Evolutionary conservation across 2,113 vertebrate species (phyloP).

Genomic region (Paratilapia polleni): DNA sequence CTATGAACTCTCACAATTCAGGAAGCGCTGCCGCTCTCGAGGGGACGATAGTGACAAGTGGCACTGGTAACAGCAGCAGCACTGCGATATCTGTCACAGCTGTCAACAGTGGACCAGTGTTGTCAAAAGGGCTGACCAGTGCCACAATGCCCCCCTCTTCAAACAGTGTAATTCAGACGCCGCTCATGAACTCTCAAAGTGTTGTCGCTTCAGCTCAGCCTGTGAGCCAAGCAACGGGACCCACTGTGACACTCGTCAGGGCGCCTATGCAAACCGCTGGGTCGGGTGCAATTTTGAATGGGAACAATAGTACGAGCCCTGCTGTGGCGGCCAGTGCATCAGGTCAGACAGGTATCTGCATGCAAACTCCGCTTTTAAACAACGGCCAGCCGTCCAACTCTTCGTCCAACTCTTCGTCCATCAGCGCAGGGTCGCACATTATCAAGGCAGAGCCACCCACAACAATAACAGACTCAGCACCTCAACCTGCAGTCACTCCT

Average conservation of each 20-base stretch:
- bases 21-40: conserved; percentile 80
- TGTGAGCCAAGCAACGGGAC: conserved; percentile 56
- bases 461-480: conserved; percentile 84
- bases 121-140: conserved; percentile 81
- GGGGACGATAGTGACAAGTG: conserved; percentile 80
- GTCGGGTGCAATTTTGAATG: conserved; percentile 79
- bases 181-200: conserved; percentile 82
- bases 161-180: conserved; percentile 92
- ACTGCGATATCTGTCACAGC: conserved; percentile 80
- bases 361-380: conserved; percentile 52
- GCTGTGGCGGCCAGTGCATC: conserved; percentile 43
- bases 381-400: conserved; percentile 53
- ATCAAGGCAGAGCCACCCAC: conserved; percentile 89
- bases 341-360: conserved; percentile 62
- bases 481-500: conserved; percentile 80
- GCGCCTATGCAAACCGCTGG: conserved; percentile 84
- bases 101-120: conserved; percentile 86
- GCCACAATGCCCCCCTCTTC: conserved; percentile 79
- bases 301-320: conserved; percentile 61
- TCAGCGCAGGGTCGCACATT: conserved; percentile 74
- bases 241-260: conserved; percentile 83
- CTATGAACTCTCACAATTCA: conserved; percentile 89
- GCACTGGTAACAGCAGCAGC: conserved; percentile 49
- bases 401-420: conserved; percentile 46
- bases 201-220: conserved; percentile 76